Conservation (phyloP, 2,888 invertebrate species). For the Colostygia pectinataria region DNA sequence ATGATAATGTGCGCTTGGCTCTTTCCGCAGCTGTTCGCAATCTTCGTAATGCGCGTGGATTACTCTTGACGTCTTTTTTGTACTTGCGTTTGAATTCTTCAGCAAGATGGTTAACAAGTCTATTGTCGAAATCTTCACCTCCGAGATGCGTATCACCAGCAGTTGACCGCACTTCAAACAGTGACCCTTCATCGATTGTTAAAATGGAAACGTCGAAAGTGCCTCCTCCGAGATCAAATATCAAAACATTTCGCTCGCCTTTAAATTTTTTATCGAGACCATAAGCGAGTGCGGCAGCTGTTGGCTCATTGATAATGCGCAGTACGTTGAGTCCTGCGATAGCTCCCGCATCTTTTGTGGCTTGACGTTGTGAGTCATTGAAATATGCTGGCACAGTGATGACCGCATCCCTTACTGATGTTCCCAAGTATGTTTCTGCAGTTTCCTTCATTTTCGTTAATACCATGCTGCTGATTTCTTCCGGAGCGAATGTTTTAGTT, state of each 20-base stretch:
- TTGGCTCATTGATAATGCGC: conserved; percentile 92
- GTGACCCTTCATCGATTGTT: conserved; percentile 89
- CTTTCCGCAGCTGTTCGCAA: conserved; percentile 90
- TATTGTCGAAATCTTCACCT: conserved; percentile 87
- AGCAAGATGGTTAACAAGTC: conserved; percentile 85
- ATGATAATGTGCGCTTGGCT: conserved; percentile 89
- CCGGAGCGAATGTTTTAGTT: conserved; percentile 85
- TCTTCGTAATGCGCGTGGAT: conserved; percentile 86
- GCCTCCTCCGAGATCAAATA: conserved; percentile 85
- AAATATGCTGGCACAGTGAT: conserved; percentile 92
- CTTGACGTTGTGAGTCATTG: conserved; percentile 89
- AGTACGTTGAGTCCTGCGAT: conserved; percentile 90
- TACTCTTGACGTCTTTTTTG: conserved; percentile 86
- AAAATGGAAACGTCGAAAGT: conserved; percentile 93
- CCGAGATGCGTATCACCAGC: conserved; percentile 93
- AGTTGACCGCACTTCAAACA: conserved; percentile 91
- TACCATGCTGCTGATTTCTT: conserved; percentile 88
- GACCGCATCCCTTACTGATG: conserved; percentile 87
- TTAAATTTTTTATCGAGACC: conserved; percentile 87
- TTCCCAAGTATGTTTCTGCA: conserved; percentile 88
- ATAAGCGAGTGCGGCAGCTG: conserved; percentile 88
- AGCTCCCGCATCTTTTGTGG: conserved; percentile 92
- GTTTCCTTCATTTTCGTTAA: conserved; percentile 84
- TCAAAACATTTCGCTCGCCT: conserved; percentile 85
- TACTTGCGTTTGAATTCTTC: conserved; percentile 89